phyloP scores from a whole-genome alignment of 2,797 vertebrate species.

The Taeniopygia guttata region DNA sequence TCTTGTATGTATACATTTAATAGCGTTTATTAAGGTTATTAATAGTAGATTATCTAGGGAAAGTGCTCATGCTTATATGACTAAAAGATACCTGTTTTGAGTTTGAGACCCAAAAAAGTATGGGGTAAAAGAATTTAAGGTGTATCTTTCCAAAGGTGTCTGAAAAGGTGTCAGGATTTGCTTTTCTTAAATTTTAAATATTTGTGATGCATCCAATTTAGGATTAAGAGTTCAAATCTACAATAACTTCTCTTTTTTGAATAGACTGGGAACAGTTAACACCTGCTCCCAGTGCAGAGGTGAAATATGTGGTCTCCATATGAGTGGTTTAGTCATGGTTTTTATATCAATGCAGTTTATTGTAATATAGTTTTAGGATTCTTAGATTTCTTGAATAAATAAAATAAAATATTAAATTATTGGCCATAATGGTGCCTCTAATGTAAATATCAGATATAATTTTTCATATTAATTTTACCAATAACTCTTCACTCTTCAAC shows the following conservation, averaged over 20 bases:
- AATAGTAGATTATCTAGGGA: neutral
- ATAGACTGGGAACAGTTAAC: neutral
- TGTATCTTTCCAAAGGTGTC: neutral
- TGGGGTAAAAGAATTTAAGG: neutral
- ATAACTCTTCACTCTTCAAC: neutral
- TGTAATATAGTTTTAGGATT: neutral
- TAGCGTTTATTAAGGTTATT: neutral
- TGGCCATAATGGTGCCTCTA: neutral
- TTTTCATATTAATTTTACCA: neutral
- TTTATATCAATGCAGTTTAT: neutral
- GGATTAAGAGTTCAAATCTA: neutral
- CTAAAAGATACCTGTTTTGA: neutral
- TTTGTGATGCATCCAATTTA: neutral
- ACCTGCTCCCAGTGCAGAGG: neutral
- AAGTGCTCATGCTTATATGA: neutral
- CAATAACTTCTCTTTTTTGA: neutral
- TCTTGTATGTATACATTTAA: neutral
- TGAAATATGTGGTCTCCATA: rapidly evolving
- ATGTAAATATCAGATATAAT: neutral
- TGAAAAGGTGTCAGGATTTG: neutral
- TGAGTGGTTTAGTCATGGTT: neutral
- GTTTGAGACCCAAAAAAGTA: neutral
- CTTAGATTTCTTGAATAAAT: neutral
- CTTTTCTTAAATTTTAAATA: neutral
- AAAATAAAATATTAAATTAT: neutral